These are phyloP conservation scores for Platygyra sinensis DNA, from an alignment of 64 coral and sea anemone species.

Conservation along the genomic window DNA sequence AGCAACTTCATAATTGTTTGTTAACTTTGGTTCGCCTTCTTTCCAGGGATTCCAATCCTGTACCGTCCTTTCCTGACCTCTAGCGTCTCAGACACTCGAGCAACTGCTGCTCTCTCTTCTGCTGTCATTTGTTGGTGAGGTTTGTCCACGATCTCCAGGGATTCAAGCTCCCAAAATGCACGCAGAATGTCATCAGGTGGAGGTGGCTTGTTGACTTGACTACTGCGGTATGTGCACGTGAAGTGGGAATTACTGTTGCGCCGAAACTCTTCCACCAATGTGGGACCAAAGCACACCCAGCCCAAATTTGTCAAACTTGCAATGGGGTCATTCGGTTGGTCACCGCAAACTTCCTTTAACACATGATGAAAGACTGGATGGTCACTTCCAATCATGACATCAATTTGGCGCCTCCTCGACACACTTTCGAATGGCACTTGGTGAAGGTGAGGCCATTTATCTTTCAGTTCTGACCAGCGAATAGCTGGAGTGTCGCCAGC, in stretches of 20 bases:
- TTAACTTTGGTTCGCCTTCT: conserved; percentile 51
- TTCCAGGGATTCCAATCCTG: conserved; percentile 52
- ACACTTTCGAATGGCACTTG: conserved; percentile 33
- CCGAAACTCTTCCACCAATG: conserved; percentile 27
- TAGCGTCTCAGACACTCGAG: not conserved
- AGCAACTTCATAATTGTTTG: conserved; percentile 48
- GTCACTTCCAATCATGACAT: conserved; percentile 53
- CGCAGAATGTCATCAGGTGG: conserved; percentile 21
- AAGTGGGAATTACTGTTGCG: conserved; percentile 35
- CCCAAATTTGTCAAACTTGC: conserved; percentile 5
- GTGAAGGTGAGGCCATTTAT: conserved; percentile 64
- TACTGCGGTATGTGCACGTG: conserved; percentile 29
- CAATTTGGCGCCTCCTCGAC: conserved; percentile 16
- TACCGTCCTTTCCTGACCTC: conserved; percentile 28
- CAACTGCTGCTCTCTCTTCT: conserved; percentile 10
- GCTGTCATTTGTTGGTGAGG: conserved; percentile 1
- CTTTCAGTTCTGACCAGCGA: conserved; percentile 61
- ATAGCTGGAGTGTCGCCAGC: conserved; percentile 46
- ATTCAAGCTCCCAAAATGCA: conserved; percentile 45
- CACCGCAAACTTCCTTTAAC: conserved; percentile 18
- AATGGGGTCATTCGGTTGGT: conserved; percentile 7
- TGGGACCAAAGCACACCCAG: conserved; percentile 60
- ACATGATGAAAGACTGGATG: conserved; percentile 56
- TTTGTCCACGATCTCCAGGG: conserved; percentile 42
- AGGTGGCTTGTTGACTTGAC: not conserved